Conservation (phyloP, 1,140 invertebrate species). For the Coelopa frigida region DNA sequence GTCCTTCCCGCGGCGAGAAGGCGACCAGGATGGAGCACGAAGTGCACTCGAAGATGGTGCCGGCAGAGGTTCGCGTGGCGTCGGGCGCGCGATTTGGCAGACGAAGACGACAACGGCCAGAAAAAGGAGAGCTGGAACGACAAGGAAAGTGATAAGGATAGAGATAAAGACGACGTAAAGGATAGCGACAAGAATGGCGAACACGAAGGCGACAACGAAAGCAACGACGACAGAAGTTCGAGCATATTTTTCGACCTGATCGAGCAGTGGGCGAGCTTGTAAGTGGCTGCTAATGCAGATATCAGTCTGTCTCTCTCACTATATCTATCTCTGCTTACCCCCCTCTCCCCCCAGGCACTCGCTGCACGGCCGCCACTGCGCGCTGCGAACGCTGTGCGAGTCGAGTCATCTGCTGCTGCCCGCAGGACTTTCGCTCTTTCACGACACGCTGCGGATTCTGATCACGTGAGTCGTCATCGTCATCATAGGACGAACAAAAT, state of each 20-base stretch:
- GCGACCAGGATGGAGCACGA: too few species aligned
- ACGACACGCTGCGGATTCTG: constrained; percentile 57
- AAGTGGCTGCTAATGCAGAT: too few species aligned
- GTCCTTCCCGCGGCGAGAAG: too few species aligned
- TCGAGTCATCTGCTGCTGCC: constrained; percentile 51
- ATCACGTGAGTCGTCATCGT: constrained; percentile 60
- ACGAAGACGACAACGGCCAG: neutral
- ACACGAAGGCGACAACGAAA: neutral
- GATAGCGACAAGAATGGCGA: neutral
- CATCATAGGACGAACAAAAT: too few species aligned
- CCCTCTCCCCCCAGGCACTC: too few species aligned
- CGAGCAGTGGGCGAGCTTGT: neutral
- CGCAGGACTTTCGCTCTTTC: constrained; percentile 55
- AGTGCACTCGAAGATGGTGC: too few species aligned
- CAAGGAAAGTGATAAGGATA: neutral
- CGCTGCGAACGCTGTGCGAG: constrained; percentile 62
- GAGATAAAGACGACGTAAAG: neutral
- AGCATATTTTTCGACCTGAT: constrained; percentile 9
- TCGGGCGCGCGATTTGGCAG: too few species aligned
- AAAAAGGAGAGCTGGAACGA: neutral
- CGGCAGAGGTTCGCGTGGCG: too few species aligned
- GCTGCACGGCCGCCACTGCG: constrained; percentile 56
- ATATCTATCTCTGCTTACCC: too few species aligned
- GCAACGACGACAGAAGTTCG: neutral
- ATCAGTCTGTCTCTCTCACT: too few species aligned